These are phyloP conservation scores for Ctenodactylus gundi DNA, from an alignment of 2,113 vertebrate genomes.

Conservation along the genomic window DNA sequence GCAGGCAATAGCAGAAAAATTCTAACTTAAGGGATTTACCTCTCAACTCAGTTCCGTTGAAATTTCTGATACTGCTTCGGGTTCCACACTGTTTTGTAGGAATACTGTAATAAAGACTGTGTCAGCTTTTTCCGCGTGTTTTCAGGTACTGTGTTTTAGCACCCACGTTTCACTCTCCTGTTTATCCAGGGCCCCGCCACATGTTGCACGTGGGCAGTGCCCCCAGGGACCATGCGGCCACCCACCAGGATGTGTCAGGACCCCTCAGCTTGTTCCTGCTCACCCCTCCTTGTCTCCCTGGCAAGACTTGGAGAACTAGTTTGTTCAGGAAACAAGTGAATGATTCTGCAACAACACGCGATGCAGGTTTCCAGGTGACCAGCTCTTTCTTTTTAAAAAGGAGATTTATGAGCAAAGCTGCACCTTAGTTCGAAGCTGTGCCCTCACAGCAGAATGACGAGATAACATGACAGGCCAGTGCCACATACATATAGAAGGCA, in stretches of 20 bases:
- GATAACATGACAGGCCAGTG: background rate
- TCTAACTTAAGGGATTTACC: background rate
- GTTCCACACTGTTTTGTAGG: background rate
- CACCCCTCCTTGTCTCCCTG: background rate
- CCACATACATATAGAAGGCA: background rate
- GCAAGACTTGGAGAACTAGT: background rate
- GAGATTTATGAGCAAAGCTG: slow-evolving; percentile 7
- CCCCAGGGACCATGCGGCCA: no score
- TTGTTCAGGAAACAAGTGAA: slow-evolving; percentile 6
- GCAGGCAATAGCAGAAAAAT: background rate
- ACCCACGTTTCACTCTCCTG: background rate
- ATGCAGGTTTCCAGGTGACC: background rate
- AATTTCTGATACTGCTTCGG: background rate
- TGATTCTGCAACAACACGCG: background rate
- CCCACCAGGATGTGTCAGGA: background rate
- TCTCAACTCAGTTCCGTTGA: background rate
- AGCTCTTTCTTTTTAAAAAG: background rate
- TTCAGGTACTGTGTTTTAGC: background rate
- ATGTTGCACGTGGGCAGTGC: background rate
- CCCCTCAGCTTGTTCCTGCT: background rate
- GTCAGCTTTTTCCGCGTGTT: background rate
- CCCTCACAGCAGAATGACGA: background rate
- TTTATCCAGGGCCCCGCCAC: background rate
- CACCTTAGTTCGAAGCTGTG: background rate
- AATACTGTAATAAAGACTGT: background rate